Evolutionary conservation across 2,113 vertebrate genomes (phyloP).

Genomic region (Antechinus stuartii): DNA sequence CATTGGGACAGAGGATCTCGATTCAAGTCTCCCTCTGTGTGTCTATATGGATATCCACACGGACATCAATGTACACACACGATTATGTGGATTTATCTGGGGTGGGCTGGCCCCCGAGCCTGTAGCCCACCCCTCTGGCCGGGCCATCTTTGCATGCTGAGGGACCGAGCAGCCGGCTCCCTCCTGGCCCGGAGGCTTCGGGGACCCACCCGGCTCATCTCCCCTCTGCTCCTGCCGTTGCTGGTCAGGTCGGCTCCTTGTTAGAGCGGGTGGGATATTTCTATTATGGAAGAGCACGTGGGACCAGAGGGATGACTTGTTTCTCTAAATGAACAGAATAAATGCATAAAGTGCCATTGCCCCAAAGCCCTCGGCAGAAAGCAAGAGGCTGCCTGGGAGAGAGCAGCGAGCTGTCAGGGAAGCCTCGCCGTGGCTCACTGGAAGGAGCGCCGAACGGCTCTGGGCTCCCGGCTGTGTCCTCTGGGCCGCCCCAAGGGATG

Average conservation of each 20-base stretch:
- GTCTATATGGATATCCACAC: no score
- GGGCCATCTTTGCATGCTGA: neutral
- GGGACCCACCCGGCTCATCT: neutral
- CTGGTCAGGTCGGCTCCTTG: conserved; percentile 21
- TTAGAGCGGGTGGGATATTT: conserved; percentile 47
- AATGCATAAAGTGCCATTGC: conserved; percentile 26
- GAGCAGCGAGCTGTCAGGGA: conserved; percentile 33
- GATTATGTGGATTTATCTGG: no score
- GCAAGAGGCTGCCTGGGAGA: neutral
- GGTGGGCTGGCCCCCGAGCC: no score
- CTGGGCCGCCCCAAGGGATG: neutral
- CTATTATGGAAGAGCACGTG: conserved; percentile 30
- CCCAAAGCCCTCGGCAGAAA: conserved; percentile 32
- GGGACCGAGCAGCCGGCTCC: neutral
- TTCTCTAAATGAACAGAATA: conserved; percentile 58
- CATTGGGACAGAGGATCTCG: no score
- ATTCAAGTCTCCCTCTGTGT: no score
- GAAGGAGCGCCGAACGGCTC: neutral
- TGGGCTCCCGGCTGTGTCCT: neutral
- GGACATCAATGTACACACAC: no score
- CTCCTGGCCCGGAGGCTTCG: neutral
- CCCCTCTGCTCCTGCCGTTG: neutral
- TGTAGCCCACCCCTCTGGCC: no score
- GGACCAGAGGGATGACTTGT: conserved; percentile 32
- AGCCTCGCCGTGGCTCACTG: neutral